Evolutionary conservation across 2,113 vertebrate species (phyloP).

Genomic region (Ranitomeya variabilis): DNA sequence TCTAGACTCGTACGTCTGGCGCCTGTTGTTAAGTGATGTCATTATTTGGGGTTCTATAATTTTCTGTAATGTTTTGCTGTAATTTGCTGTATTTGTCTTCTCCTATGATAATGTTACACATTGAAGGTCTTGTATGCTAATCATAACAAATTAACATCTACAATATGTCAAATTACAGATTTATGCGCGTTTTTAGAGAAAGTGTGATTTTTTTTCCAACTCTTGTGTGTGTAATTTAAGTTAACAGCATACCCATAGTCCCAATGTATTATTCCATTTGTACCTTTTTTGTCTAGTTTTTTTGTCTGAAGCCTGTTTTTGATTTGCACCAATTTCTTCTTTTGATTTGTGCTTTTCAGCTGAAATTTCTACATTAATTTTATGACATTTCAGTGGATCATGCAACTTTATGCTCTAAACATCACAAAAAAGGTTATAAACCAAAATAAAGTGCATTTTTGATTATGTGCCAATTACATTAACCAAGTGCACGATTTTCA

Average conservation of each 20-base stretch:
- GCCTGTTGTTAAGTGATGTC: slow-evolving; percentile 43
- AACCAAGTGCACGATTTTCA: no score
- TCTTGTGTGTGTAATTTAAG: background rate
- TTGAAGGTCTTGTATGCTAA: background rate
- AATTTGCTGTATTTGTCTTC: slow-evolving; percentile 28
- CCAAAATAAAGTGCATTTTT: no score
- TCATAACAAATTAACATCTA: background rate
- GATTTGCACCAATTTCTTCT: no score
- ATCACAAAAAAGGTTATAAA: no score
- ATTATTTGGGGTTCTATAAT: slow-evolving; percentile 45
- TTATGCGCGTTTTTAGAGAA: background rate
- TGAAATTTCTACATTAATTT: no score
- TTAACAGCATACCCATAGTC: background rate
- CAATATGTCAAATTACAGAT: background rate
- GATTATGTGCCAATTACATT: no score
- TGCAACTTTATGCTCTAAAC: no score
- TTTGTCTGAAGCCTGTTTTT: no score
- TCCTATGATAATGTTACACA: slow-evolving; percentile 7
- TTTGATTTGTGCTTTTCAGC: no score
- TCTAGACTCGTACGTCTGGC: slow-evolving; percentile 17
- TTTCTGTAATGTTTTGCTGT: slow-evolving; percentile 11
- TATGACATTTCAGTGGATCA: no score
- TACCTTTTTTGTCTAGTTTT: no score
- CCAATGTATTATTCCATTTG: no score
- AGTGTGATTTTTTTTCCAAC: background rate